A percentile compares a stretch with the other conserved stretches of the same genome.
Conservation (phyloP, 2,113 vertebrate species). For the Takifugu flavidus region DNA sequence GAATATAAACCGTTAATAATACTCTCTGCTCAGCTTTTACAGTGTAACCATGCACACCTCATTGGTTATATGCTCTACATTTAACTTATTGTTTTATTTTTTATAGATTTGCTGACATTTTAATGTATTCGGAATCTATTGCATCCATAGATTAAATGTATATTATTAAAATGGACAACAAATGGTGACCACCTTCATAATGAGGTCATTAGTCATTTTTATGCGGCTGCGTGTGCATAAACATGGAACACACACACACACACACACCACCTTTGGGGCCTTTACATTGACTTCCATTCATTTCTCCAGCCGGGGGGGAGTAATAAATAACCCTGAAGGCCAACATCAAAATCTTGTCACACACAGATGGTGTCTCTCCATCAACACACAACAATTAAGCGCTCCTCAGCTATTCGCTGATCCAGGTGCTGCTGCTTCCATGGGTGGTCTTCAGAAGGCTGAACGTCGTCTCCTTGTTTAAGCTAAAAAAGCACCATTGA, state of each 20-base stretch:
- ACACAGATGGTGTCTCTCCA: constrained; percentile 30
- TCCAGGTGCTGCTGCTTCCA: constrained; percentile 5
- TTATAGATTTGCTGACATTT: background rate
- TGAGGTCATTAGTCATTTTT: constrained; percentile 53
- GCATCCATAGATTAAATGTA: background rate
- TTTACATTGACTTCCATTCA: no score
- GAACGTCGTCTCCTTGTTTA: background rate
- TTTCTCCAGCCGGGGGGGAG: no score
- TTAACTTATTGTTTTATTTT: background rate
- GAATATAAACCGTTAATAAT: no score
- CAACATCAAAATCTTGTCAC: constrained; percentile 6
- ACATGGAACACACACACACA: constrained; percentile 25
- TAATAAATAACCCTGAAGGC: constrained; percentile 22
- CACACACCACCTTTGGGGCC: background rate
- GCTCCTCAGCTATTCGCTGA: constrained; percentile 1
- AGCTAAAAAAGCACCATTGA: background rate
- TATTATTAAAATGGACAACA: constrained; percentile 2
- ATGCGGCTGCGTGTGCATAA: constrained; percentile 17
- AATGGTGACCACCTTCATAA: constrained; percentile 33
- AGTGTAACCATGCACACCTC: no score
- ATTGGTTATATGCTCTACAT: background rate
- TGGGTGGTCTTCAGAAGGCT: no score
- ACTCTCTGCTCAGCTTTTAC: no score
- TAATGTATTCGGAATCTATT: background rate
- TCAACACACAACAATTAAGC: constrained; percentile 27